Conservation (phyloP, 1,140 invertebrate species). For the Drosophila nasuta region DNA sequence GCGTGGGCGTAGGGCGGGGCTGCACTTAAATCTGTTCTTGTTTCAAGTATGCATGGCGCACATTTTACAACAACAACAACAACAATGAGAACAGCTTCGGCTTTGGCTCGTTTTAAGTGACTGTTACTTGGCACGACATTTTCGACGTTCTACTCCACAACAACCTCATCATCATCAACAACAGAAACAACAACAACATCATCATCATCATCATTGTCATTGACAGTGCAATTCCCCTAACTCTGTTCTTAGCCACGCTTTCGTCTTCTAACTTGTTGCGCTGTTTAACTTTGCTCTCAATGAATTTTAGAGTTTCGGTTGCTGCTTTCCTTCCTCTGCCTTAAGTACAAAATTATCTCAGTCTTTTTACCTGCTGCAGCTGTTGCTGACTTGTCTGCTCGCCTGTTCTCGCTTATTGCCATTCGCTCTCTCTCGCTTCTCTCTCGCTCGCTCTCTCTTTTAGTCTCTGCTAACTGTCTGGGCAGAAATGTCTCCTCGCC, state of each 20-base stretch:
- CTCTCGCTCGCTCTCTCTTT: background rate
- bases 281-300: conserved; percentile 80
- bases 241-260: background rate
- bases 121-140: conserved; percentile 74
- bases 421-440: background rate
- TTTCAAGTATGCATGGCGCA: conserved; percentile 69
- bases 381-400: conserved; percentile 24
- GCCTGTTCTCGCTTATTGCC: conserved; percentile 8
- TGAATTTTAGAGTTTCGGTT: conserved; percentile 78
- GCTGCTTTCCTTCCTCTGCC: conserved; percentile 32
- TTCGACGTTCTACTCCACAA: background rate
- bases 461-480: background rate
- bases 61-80: conserved; percentile 51
- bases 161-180: conserved; percentile 1
- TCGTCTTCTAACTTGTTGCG: conserved; percentile 72
- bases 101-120: conserved; percentile 74
- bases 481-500: background rate
- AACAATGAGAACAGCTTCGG: conserved; percentile 38
- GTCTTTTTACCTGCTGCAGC: conserved; percentile 29
- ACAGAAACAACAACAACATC: background rate
- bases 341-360: conserved; percentile 47
- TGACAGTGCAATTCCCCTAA: conserved; percentile 1
- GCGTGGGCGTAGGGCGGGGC: conserved; percentile 2
- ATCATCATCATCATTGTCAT: conserved; percentile 4
- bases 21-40: conserved; percentile 79